phyloP scores from a whole-genome alignment of 2,888 invertebrate species.

The Ichneumoninae sp. region DNA sequence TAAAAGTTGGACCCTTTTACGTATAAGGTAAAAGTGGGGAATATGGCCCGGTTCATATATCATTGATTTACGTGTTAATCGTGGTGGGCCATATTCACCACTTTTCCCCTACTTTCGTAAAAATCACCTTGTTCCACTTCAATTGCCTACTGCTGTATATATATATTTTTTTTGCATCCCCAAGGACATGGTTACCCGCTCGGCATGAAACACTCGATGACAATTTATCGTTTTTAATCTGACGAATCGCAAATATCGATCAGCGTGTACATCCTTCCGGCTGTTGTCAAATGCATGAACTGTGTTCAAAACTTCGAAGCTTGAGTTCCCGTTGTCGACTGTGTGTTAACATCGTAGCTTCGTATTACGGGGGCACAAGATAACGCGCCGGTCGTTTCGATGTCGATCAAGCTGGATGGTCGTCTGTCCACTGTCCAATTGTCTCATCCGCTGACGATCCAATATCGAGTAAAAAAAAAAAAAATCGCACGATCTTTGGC shows the following conservation, averaged over 20 bases:
- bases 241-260: background rate
- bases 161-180: no score
- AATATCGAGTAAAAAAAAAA: background rate
- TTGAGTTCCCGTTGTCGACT: background rate
- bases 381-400: slow-evolving; percentile 47
- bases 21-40: no score
- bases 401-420: slow-evolving; percentile 57
- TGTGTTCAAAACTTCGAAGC: slow-evolving; percentile 26
- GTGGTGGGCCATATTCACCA: no score
- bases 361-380: slow-evolving; percentile 62
- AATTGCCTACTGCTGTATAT: no score
- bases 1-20: no score
- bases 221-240: no score
- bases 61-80: no score
- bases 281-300: slow-evolving; percentile 43
- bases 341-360: slow-evolving; percentile 18
- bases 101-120: no score
- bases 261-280: background rate
- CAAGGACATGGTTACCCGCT: no score
- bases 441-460: slow-evolving; percentile 15
- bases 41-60: no score
- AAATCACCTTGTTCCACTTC: no score
- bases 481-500: slow-evolving; percentile 80
- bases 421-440: slow-evolving; percentile 4
- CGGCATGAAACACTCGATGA: no score